phyloP scores from a whole-genome alignment of 2,113 vertebrate species.

The Calypte anna region DNA sequence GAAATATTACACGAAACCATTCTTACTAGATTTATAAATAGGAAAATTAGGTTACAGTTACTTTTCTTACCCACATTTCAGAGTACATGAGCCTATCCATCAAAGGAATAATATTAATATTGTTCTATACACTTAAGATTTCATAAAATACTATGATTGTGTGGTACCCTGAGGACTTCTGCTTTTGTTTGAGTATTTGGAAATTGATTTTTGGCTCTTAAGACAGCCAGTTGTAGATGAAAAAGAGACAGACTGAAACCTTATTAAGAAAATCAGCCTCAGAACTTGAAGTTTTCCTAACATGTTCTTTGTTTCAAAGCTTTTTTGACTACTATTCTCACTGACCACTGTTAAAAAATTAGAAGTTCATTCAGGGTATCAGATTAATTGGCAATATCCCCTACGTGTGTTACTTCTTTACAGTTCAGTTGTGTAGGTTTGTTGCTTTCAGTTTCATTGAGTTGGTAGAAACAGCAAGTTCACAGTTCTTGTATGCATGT shows the following conservation, averaged over 20 bases:
- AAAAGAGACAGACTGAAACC: background rate
- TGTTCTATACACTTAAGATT: background rate
- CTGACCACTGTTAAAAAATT: background rate
- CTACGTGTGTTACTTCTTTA: background rate
- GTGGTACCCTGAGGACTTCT: background rate
- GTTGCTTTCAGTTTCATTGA: background rate
- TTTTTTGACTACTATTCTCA: background rate
- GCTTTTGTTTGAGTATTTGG: background rate
- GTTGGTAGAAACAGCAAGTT: background rate
- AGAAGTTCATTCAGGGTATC: background rate
- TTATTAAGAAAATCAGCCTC: background rate
- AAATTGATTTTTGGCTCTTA: background rate
- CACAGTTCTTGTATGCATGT: background rate
- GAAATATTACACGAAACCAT: background rate
- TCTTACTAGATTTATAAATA: background rate
- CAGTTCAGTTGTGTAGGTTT: background rate
- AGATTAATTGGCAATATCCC: background rate
- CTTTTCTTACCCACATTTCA: background rate
- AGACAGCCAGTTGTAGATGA: background rate
- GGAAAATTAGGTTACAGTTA: background rate
- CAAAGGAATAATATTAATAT: background rate
- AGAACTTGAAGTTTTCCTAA: background rate
- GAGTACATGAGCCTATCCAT: background rate
- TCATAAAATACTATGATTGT: background rate
- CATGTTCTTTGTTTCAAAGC: background rate